These are phyloP conservation scores for Tiliqua scincoides DNA, from an alignment of 2,113 vertebrate genomes.

Conservation along the genomic window DNA sequence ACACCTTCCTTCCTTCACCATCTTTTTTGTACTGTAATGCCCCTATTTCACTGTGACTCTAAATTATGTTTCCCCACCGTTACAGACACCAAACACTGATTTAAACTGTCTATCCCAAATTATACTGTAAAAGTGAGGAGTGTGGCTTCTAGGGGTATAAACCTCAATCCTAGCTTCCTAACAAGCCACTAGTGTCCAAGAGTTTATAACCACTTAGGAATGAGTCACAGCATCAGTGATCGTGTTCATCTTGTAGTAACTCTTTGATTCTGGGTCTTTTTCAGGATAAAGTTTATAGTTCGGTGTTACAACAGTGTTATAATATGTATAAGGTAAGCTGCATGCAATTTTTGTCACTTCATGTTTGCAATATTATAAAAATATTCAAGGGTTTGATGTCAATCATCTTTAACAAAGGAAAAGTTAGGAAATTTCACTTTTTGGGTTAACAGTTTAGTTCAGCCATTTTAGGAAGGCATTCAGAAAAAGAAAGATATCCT, in stretches of 20 bases:
- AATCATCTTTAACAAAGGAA: no score
- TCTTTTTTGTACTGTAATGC: neutral
- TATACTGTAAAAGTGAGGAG: no score
- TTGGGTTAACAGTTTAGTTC: no score
- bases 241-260: slow-evolving; percentile 12
- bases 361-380: no score
- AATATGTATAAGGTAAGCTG: slow-evolving; percentile 96
- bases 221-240: neutral
- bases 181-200: neutral
- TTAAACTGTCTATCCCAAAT: neutral
- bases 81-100: neutral
- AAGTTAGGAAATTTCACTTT: no score
- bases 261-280: slow-evolving; percentile 34
- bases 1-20: no score
- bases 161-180: neutral
- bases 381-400: no score
- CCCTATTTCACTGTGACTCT: no score
- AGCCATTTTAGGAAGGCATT: no score
- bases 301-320: slow-evolving; percentile 95
- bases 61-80: no score
- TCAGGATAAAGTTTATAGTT: slow-evolving; percentile 97
- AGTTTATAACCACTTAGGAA: neutral
- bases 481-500: no score
- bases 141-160: neutral
- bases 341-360: neutral